A percentile compares a stretch with the other conserved stretches of the same genome.
Conservation (phyloP, 37 sponge, comb jelly and placozoan species). For the Ianthella basta region DNA sequence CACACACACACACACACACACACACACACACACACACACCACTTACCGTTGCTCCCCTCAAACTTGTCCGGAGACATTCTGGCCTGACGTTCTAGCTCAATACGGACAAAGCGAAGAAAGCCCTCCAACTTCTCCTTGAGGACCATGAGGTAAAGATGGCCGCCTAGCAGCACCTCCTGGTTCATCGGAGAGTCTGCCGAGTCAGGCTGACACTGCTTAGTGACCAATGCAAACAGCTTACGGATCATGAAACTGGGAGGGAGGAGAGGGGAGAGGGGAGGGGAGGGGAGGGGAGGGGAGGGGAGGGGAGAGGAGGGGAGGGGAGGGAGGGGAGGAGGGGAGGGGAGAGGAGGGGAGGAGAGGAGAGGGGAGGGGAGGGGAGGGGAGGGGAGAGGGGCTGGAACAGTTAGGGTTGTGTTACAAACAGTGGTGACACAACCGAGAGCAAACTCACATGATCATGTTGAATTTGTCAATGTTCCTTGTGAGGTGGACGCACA, state of each 20-base stretch:
- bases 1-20: too few relatives aligned
- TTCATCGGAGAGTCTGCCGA: conserved; percentile 94
- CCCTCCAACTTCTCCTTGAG: conserved; percentile 75
- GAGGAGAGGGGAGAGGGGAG: background rate
- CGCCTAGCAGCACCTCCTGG: conserved; percentile 95
- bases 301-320: too few relatives aligned
- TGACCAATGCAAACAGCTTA: conserved; percentile 85
- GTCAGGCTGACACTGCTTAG: conserved; percentile 75
- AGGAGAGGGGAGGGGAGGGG: too few relatives aligned
- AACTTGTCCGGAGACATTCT: conserved; percentile 44
- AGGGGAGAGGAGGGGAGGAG: too few relatives aligned
- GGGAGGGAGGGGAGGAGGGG: too few relatives aligned
- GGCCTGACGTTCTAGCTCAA: conserved; percentile 60
- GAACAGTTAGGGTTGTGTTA: too few relatives aligned
- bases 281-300: too few relatives aligned
- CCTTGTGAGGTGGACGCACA: conserved; percentile 83
- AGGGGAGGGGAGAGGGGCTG: too few relatives aligned
- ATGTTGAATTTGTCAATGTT: conserved; percentile 93
- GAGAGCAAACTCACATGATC: conserved; percentile 69
- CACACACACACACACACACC: too few relatives aligned
- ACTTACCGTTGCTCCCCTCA: conserved; percentile 45
- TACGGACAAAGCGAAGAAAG: conserved; percentile 30
- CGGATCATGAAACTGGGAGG: conserved; percentile 62
- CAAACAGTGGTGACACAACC: too few relatives aligned
- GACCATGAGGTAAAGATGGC: conserved; percentile 87